These are phyloP conservation scores for Eulemur rubriventer DNA, from an alignment of 2,797 vertebrate genomes.

Conservation along the genomic window DNA sequence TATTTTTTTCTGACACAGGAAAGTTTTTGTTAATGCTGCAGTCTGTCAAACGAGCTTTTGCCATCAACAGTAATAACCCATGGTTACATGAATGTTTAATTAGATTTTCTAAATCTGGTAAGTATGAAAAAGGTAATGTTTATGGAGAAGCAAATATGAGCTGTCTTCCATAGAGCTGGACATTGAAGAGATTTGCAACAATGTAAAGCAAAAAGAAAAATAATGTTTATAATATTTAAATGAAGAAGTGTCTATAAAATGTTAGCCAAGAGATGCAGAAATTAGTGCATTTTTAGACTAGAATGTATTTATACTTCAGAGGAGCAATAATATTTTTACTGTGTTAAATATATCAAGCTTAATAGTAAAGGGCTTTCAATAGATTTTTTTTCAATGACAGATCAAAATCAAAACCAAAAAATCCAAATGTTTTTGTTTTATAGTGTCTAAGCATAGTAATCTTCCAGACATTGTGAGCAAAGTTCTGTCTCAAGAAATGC, in stretches of 20 bases:
- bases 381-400: neutral
- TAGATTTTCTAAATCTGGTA: constrained; percentile 89
- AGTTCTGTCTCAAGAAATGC: constrained; percentile 88
- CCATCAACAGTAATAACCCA: constrained; percentile 86
- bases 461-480: constrained; percentile 87
- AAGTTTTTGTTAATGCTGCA: constrained; percentile 90
- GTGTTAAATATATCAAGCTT: neutral
- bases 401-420: neutral
- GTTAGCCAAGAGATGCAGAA: neutral
- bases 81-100: constrained; percentile 90
- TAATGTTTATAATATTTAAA: constrained; percentile 32
- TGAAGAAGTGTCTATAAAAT: neutral
- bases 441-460: constrained; percentile 88
- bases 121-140: constrained; percentile 64
- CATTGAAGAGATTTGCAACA: neutral
- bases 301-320: neutral
- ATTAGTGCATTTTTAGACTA: constrained; percentile 12
- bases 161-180: neutral
- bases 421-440: constrained; percentile 46
- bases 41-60: constrained; percentile 89
- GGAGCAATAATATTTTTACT: neutral
- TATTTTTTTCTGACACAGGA: constrained; percentile 78
- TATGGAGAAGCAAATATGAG: neutral
- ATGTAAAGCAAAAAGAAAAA: neutral
- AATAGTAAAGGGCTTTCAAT: constrained; percentile 1